A percentile compares a stretch with the other conserved stretches of the same genome.
Evolutionary conservation across 2,113 vertebrate species (phyloP).

Genomic region (Eudorcas thomsonii): DNA sequence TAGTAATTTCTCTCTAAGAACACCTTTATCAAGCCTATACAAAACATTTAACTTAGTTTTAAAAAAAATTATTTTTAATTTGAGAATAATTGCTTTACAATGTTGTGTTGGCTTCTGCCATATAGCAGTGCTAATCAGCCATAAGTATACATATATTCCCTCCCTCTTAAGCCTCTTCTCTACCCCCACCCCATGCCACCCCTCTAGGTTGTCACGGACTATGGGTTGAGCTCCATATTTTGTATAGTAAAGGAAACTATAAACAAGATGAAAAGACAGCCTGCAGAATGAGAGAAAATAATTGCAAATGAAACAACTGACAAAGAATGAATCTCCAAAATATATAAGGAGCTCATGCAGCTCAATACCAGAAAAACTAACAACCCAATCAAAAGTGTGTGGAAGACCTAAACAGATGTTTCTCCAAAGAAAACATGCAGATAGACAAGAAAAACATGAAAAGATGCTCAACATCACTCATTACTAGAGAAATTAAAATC

Average conservation of each 20-base stretch:
- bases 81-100: background rate
- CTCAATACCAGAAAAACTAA: background rate
- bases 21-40: background rate
- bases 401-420: background rate
- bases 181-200: background rate
- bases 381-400: background rate
- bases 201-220: background rate
- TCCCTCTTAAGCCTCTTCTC: background rate
- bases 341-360: background rate
- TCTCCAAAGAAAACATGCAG: background rate
- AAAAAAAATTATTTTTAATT: background rate
- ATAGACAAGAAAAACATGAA: background rate
- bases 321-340: background rate
- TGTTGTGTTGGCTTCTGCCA: background rate
- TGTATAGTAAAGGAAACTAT: background rate
- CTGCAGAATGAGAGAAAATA: background rate
- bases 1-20: slow-evolving; percentile 5
- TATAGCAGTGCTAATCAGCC: background rate
- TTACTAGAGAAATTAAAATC: background rate
- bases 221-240: background rate
- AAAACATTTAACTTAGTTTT: slow-evolving; percentile 17
- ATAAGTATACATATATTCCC: background rate
- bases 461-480: background rate
- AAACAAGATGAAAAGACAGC: background rate
- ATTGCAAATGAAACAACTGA: background rate